Percentiles rank a stretch among this genome's conserved stretches.
Evolutionary conservation across 2,888 invertebrate genomes (phyloP).

Genomic region (Parnassius mnemosyne): DNA sequence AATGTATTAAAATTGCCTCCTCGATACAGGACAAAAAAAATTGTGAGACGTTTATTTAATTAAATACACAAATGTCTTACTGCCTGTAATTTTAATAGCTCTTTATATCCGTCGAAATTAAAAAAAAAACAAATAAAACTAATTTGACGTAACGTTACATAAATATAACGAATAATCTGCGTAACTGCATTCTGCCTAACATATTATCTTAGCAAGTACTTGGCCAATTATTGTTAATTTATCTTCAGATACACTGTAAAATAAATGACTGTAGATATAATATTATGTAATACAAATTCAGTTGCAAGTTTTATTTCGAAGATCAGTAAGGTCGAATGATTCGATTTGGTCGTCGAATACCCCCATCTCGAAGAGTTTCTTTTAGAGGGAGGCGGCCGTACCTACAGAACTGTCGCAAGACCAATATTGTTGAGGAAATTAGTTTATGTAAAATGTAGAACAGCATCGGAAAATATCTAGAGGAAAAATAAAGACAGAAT

Average conservation of each 20-base stretch:
- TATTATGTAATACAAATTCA: constrained; percentile 48
- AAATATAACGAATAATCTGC: too few relatives aligned
- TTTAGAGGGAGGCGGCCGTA: constrained; percentile 69
- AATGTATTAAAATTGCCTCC: too few relatives aligned
- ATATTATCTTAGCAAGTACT: too few relatives aligned
- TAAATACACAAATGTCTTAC: too few relatives aligned
- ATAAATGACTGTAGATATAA: constrained; percentile 37
- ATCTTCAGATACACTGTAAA: neutral
- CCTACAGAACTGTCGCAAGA: constrained; percentile 76
- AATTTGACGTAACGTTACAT: too few relatives aligned
- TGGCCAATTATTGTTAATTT: too few relatives aligned
- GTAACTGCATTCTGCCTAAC: too few relatives aligned
- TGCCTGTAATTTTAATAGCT: too few relatives aligned
- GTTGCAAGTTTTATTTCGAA: constrained; percentile 67
- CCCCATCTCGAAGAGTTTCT: constrained; percentile 66
- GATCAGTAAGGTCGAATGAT: constrained; percentile 77
- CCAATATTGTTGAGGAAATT: constrained; percentile 80
- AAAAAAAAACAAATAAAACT: too few relatives aligned
- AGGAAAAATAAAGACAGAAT: constrained; percentile 68
- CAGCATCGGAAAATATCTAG: constrained; percentile 72
- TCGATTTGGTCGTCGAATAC: constrained; percentile 72
- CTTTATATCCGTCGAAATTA: too few relatives aligned
- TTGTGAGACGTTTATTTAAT: too few relatives aligned
- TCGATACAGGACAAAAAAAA: too few relatives aligned
- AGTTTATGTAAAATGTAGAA: constrained; percentile 80